Evolutionary conservation across 2,888 invertebrate species (phyloP).

Genomic region (Ophion costatus): DNA sequence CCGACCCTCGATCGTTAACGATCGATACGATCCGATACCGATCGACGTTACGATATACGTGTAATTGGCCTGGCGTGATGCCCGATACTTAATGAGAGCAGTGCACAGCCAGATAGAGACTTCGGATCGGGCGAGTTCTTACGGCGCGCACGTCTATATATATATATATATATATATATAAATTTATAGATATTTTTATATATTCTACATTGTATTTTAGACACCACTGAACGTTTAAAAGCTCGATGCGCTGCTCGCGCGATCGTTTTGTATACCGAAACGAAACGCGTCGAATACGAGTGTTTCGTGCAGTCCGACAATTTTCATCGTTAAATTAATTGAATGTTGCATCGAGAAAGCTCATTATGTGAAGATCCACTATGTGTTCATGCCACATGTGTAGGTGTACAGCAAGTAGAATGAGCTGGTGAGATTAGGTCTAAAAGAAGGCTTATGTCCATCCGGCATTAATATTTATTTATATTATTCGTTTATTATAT

Average conservation of each 20-base stretch:
- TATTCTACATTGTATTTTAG: slow-evolving; percentile 26
- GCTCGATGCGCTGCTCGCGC: neutral
- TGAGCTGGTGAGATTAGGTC: too few relatives aligned
- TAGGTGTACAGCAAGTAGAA: too few relatives aligned
- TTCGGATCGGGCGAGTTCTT: slow-evolving; percentile 46
- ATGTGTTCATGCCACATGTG: too few relatives aligned
- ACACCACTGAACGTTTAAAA: slow-evolving; percentile 23
- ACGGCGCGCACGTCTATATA: neutral
- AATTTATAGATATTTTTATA: neutral
- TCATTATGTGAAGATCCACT: neutral
- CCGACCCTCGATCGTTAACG: slow-evolving; percentile 10
- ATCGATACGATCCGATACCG: slow-evolving; percentile 53
- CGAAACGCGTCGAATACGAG: neutral
- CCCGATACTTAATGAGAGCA: slow-evolving; percentile 50
- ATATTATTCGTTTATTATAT: too few relatives aligned
- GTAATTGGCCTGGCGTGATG: slow-evolving; percentile 60
- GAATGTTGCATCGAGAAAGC: slow-evolving; percentile 18
- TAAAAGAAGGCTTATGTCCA: too few relatives aligned
- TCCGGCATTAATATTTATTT: too few relatives aligned
- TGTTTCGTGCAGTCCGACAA: slow-evolving; percentile 11
- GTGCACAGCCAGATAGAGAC: slow-evolving; percentile 10
- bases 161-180: too few relatives aligned
- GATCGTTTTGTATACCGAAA: neutral
- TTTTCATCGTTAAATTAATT: slow-evolving; percentile 20
- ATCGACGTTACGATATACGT: slow-evolving; percentile 39